Conservation (phyloP, 2,888 invertebrate genomes). For the Brachypalpus laphriformis region DNA sequence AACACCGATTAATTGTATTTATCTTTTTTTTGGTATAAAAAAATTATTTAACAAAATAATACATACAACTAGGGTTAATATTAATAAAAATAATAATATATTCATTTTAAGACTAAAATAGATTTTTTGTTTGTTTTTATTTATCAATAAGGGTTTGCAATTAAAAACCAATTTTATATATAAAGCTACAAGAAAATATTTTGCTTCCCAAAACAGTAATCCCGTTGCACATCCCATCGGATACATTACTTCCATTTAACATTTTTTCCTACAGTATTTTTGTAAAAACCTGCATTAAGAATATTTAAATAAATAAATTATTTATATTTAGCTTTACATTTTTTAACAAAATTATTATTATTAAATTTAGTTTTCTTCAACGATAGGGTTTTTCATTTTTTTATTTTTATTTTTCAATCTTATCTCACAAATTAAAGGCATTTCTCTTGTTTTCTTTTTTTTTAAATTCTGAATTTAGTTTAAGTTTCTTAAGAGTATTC, state of each 20-base stretch:
- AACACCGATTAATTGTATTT: slow-evolving; percentile 46
- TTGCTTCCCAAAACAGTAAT: not conserved
- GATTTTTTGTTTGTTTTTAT: not conserved
- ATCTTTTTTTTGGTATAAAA: slow-evolving; percentile 53
- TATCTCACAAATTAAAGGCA: slow-evolving; percentile 62
- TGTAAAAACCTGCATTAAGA: slow-evolving; percentile 3
- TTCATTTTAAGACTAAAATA: slow-evolving; percentile 7
- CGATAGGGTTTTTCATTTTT: not conserved
- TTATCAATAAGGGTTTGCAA: not conserved
- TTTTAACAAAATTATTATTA: slow-evolving; percentile 7
- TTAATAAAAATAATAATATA: too few species aligned
- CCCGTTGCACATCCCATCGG: not conserved
- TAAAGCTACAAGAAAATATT: slow-evolving; percentile 30
- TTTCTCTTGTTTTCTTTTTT: slow-evolving; percentile 26
- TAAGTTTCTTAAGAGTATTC: slow-evolving; percentile 8
- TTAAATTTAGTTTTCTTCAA: slow-evolving; percentile 9
- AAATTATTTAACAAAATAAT: slow-evolving; percentile 28
- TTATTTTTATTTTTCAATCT: slow-evolving; percentile 22
- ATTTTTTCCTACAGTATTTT: not conserved
- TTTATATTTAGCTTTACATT: not conserved
- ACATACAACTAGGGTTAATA: slow-evolving; percentile 25
- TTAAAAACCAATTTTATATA: not conserved
- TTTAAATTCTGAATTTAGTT: slow-evolving; percentile 49
- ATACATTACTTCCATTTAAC: not conserved
- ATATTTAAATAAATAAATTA: slow-evolving; percentile 8